These are phyloP conservation scores for Carlito syrichta DNA, from an alignment of 2,113 vertebrate genomes.

Conservation along the genomic window DNA sequence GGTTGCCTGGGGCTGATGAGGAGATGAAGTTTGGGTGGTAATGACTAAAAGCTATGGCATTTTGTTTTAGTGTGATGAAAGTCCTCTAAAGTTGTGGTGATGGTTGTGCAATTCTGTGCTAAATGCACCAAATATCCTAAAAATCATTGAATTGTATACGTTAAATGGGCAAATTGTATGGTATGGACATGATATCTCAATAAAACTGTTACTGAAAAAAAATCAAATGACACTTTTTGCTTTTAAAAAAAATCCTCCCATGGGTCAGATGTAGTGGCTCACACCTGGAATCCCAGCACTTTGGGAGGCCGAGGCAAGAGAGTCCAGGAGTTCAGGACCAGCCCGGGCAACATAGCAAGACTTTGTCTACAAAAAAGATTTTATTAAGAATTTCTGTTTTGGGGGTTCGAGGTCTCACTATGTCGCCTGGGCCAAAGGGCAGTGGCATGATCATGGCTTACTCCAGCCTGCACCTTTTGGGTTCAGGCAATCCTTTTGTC, in stretches of 20 bases:
- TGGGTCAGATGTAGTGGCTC: too few species aligned
- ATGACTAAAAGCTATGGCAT: neutral
- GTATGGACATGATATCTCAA: neutral
- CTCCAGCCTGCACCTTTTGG: too few species aligned
- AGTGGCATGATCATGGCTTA: too few species aligned
- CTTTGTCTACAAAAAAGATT: too few species aligned
- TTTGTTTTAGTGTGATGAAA: neutral
- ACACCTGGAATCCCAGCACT: too few species aligned
- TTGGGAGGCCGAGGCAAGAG: too few species aligned
- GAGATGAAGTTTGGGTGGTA: neutral
- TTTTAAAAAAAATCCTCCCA: neutral
- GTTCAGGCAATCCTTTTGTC: too few species aligned
- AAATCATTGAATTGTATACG: neutral
- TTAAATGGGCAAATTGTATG: neutral
- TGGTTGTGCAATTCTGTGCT: neutral
- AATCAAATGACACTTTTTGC: neutral
- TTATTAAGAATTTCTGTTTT: too few species aligned
- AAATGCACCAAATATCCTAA: neutral
- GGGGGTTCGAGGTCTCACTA: too few species aligned
- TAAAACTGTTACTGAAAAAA: neutral
- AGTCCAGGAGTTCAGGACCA: too few species aligned
- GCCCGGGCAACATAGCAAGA: too few species aligned
- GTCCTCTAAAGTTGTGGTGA: neutral
- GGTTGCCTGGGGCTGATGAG: neutral
- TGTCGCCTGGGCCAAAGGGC: too few species aligned